Conservation (phyloP, 1,140 invertebrate genomes). For the Drosophila micromelanica region DNA sequence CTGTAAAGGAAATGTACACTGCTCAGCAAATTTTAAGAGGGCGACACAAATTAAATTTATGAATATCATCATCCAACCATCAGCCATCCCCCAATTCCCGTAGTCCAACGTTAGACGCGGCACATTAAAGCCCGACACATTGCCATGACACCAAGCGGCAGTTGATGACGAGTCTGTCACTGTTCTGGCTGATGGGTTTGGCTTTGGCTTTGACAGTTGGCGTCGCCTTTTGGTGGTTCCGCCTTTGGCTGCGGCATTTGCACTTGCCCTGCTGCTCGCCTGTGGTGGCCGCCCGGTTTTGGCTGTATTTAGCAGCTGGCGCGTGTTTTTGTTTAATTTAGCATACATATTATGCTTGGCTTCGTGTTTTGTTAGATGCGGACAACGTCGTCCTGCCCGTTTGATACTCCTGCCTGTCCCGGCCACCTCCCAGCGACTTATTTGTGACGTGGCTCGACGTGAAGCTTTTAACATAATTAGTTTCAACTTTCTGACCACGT, state of each 20-base stretch:
- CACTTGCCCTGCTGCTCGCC: slow-evolving; percentile 11
- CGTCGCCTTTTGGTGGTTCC: slow-evolving; percentile 17
- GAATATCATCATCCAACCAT: slow-evolving; percentile 53
- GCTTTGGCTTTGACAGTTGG: slow-evolving; percentile 58
- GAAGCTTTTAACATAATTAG: slow-evolving; percentile 82
- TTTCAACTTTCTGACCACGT: slow-evolving; percentile 80
- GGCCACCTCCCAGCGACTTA: slow-evolving; percentile 38
- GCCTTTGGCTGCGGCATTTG: not conserved
- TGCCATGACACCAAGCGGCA: slow-evolving; percentile 6
- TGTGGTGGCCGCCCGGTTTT: slow-evolving; percentile 23
- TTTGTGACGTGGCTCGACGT: slow-evolving; percentile 64
- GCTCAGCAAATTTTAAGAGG: slow-evolving; percentile 30
- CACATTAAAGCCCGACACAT: slow-evolving; percentile 60
- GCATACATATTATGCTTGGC: slow-evolving; percentile 58
- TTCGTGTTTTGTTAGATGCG: slow-evolving; percentile 59
- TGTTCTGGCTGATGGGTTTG: slow-evolving; percentile 37
- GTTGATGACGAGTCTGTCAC: slow-evolving; percentile 26
- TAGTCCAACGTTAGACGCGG: slow-evolving; percentile 28
- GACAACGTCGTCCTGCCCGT: slow-evolving; percentile 8
- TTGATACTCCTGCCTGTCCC: slow-evolving; percentile 10
- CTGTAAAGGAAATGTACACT: slow-evolving; percentile 43
- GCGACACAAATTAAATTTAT: slow-evolving; percentile 61
- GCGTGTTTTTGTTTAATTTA: slow-evolving; percentile 76
- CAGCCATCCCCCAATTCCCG: not conserved
- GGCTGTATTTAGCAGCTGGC: slow-evolving; percentile 19